Percentiles rank a stretch among this genome's conserved stretches.
phyloP scores from a whole-genome alignment of 2,888 invertebrate species.

The Homarus gammarus region DNA sequence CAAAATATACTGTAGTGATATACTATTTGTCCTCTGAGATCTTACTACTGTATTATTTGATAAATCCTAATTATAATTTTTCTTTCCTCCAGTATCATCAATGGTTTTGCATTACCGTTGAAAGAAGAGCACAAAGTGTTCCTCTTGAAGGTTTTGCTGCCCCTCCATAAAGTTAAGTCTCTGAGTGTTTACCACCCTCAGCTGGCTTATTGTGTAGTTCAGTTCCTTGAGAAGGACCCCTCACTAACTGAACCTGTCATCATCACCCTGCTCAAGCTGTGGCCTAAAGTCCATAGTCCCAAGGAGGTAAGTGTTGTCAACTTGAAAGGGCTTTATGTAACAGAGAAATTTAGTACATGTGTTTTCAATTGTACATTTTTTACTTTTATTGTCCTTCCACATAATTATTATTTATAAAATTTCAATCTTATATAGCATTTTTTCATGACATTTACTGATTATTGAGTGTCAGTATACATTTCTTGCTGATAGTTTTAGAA shows the following conservation, averaged over 20 bases:
- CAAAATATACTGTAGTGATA: background rate
- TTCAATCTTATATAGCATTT: too few species aligned
- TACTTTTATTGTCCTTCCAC: too few species aligned
- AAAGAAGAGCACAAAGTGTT: constrained; percentile 99
- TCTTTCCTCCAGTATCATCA: constrained; percentile 89
- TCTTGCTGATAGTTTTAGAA: too few species aligned
- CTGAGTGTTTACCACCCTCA: constrained; percentile 98
- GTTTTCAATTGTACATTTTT: too few species aligned
- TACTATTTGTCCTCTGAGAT: background rate
- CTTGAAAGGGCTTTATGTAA: background rate
- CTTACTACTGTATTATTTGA: background rate
- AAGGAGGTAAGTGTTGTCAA: constrained; percentile 85
- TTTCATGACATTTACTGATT: too few species aligned
- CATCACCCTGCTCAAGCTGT: constrained; percentile 95
- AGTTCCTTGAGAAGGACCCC: constrained; percentile 97
- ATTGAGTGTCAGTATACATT: too few species aligned
- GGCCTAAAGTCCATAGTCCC: constrained; percentile 99
- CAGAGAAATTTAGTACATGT: too few species aligned
- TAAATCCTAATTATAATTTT: background rate
- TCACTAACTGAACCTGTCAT: constrained; percentile 96
- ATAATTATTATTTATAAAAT: too few species aligned
- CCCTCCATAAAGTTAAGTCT: constrained; percentile 97
- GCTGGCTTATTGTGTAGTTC: constrained; percentile 98
- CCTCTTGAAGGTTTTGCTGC: constrained; percentile 94
- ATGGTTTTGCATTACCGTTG: constrained; percentile 98